phyloP scores from a whole-genome alignment of 2,113 vertebrate genomes.

The Anthoscopus minutus region DNA sequence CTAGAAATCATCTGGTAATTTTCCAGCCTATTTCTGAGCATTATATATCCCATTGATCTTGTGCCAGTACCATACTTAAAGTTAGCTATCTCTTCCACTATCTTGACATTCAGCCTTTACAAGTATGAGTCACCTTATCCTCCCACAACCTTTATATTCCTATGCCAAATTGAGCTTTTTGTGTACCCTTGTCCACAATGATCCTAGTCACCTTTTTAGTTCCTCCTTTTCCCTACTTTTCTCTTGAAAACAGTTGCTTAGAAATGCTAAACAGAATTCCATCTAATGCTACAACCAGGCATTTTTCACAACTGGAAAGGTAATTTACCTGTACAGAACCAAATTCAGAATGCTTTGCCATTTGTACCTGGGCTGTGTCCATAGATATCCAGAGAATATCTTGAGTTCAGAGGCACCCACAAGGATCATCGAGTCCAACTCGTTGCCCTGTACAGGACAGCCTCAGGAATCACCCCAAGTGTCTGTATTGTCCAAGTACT shows the following conservation, averaged over 20 bases:
- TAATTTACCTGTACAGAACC: background rate
- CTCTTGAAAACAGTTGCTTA: background rate
- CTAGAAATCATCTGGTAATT: background rate
- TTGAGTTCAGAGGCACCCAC: background rate
- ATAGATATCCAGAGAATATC: background rate
- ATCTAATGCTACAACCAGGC: background rate
- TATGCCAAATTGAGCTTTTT: background rate
- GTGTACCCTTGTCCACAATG: background rate
- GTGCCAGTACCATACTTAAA: background rate
- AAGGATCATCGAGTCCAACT: background rate
- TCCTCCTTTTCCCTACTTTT: background rate
- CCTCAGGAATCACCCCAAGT: background rate
- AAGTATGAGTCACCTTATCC: background rate
- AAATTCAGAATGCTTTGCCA: background rate
- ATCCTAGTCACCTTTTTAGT: background rate
- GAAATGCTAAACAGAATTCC: background rate
- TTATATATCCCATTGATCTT: background rate
- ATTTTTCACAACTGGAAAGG: background rate
- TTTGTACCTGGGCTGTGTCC: background rate
- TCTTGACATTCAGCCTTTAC: background rate
- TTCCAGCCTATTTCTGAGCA: background rate
- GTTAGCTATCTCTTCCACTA: background rate
- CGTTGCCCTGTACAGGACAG: fast-evolving
- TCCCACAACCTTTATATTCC: background rate
- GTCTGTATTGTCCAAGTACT: background rate